Percentiles rank a stretch among this genome's conserved stretches.
These are phyloP conservation scores for Lucilia cuprina DNA, from an alignment of 1,140 invertebrate genomes.

Conservation along the genomic window DNA sequence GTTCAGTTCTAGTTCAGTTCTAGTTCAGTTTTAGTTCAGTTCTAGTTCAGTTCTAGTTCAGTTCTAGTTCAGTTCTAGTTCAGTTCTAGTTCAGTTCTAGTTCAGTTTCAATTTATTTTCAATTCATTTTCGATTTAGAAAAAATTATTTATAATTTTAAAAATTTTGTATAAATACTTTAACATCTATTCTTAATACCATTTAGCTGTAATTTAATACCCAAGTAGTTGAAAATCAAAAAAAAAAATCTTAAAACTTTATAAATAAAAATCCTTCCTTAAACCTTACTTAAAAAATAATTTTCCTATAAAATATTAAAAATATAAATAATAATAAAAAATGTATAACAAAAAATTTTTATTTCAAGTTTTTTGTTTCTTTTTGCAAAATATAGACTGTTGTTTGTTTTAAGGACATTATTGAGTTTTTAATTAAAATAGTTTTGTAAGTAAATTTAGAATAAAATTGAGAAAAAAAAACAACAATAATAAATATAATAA, in stretches of 20 bases:
- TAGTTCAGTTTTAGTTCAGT: no score
- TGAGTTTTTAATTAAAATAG: neutral
- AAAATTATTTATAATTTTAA: no score
- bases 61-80: no score
- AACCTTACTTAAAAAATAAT: neutral
- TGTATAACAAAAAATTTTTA: neutral
- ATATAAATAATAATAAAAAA: neutral
- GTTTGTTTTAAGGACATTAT: conserved; percentile 24
- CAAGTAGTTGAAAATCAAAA: neutral
- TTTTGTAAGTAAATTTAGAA: neutral
- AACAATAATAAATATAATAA: neutral
- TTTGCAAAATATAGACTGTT: conserved; percentile 28
- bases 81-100: neutral
- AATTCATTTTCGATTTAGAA: no score
- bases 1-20: no score
- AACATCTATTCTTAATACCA: neutral
- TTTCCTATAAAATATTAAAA: neutral
- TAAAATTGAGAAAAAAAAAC: neutral
- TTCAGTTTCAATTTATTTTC: no score
- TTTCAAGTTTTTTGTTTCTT: neutral
- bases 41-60: no score
- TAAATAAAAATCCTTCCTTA: neutral
- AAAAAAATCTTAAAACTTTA: neutral
- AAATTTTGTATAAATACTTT: neutral
- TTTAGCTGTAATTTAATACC: neutral